Evolutionary conservation across 2,888 invertebrate species (phyloP).

Genomic region (Arge pagana): DNA sequence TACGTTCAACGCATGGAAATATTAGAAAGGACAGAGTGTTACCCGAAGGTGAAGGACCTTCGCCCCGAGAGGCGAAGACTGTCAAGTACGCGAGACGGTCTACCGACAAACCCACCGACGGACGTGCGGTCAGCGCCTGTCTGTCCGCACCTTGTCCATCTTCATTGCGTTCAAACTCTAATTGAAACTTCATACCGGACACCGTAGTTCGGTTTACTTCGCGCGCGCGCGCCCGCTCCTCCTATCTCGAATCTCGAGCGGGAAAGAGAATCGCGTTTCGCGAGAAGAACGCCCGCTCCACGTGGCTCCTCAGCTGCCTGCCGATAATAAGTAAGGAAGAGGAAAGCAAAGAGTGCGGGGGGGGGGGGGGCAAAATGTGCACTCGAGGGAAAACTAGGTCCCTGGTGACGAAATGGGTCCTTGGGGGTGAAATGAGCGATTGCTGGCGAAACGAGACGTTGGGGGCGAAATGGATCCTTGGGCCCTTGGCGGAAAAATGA

Average conservation of each 20-base stretch:
- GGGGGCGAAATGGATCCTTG: no score
- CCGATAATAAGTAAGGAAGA: no score
- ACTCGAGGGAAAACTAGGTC: no score
- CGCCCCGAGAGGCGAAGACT: constrained; percentile 33
- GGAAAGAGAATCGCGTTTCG: neutral
- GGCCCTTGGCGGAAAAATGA: no score
- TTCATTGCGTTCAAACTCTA: constrained; percentile 32
- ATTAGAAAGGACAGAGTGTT: constrained; percentile 44
- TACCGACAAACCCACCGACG: constrained; percentile 22
- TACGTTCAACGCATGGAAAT: constrained; percentile 28
- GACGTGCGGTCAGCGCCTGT: constrained; percentile 30
- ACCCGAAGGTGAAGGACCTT: constrained; percentile 43
- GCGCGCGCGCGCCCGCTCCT: no score
- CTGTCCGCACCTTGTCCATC: constrained; percentile 33
- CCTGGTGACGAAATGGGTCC: no score
- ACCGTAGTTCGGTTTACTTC: constrained; percentile 1
- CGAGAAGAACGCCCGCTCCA: neutral
- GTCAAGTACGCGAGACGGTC: constrained; percentile 31
- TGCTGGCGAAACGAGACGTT: no score
- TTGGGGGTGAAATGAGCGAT: no score
- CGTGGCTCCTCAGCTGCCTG: no score
- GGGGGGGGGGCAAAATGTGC: no score
- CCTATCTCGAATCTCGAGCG: neutral
- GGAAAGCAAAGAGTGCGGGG: no score
- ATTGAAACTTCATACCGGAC: constrained; percentile 27